phyloP scores from a whole-genome alignment of 2,797 vertebrate genomes.

The Ispidina lecontei region DNA sequence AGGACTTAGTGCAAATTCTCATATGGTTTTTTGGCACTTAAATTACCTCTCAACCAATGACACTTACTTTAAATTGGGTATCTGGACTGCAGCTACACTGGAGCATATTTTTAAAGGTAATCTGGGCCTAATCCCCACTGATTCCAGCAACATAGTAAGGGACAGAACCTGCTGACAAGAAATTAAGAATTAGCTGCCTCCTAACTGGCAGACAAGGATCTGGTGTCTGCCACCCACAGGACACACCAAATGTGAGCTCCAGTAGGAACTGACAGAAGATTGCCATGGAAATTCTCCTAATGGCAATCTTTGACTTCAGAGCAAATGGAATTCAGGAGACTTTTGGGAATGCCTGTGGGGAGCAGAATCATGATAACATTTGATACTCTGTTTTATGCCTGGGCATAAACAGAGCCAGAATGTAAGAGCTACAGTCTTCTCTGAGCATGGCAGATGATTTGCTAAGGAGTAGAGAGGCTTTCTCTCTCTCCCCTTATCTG shows the following conservation, averaged over 20 bases:
- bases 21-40: slow-evolving; percentile 36
- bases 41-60: slow-evolving; percentile 29
- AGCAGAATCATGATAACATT: neutral
- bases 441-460: neutral
- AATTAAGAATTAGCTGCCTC: neutral
- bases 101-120: neutral
- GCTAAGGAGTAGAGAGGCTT: neutral
- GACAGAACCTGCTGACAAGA: neutral
- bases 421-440: neutral
- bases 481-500: neutral
- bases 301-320: neutral
- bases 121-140: neutral
- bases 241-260: neutral
- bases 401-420: neutral
- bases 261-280: neutral
- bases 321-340: neutral
- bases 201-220: neutral
- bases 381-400: neutral
- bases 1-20: slow-evolving; percentile 7
- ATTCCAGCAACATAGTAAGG: neutral
- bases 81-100: neutral
- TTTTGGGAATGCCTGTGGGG: neutral
- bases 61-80: slow-evolving; percentile 9
- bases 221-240: neutral
- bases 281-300: neutral